Evolutionary conservation across 2,888 invertebrate genomes (phyloP), one percentile per base, ranked within the genome.

Genomic region (Noctua fimbriata): DNA sequence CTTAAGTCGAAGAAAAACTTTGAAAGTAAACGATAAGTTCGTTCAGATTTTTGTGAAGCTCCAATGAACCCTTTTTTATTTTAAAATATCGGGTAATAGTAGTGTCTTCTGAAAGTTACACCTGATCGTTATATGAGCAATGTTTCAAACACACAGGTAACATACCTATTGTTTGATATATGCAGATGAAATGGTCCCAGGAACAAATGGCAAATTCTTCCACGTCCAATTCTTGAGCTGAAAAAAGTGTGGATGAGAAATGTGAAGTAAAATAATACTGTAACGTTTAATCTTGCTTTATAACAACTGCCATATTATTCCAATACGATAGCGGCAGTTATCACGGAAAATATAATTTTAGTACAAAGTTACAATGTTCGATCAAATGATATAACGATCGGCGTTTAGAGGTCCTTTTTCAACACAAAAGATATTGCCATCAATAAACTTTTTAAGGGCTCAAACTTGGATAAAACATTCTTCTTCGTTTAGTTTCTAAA

Each of bases 121-220:
- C 18, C 28, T 2, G 9, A 63, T 6, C 16, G 10, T 2, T 24
- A 10, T 3, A 52, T 0, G 6, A 49, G 6, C 16, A 16, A 49
- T 18, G 1, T 16, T 18, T 6, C 1, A 52, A 52, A 21, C 52
- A 52, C 21, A 52, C 52, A 52, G 21, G 21, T 2, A 52, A 52
- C 21, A 28, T 36, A 65, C 96, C 93, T 36, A 94, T 87, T 60
- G 89, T 91, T 83, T 93, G 87, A 72, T 93, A 90, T 28, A 95
- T 88, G 79, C 96, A 96, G 16, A 90, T 87, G 0, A 94, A 90
- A 44, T 93, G 91, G 1, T 94, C 93, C 95, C 95, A 96, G 0
- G 92, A 90, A 69, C 96, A 96, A 0, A 79, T 75, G 0, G 89
- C 81, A 32, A 91, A 92, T 0, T 92, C 92, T 32, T 91, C 90